Base-by-base conservation (phyloP, 1,140 invertebrate species). In the Musca vetustissima region DNA sequence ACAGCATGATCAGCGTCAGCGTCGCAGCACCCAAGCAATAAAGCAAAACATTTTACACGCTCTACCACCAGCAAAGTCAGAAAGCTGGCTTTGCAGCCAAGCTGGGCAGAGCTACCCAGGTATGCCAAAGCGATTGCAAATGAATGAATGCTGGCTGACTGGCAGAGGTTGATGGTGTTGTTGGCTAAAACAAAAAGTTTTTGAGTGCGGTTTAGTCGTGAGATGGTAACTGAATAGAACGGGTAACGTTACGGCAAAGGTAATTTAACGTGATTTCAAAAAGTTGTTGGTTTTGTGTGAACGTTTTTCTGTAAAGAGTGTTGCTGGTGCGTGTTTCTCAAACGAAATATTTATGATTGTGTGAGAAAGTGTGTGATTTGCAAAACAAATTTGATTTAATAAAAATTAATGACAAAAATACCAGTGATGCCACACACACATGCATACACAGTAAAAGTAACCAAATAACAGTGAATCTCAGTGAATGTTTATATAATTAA, bases 151-250 rank as follows among this genome's bases (percentile, higher is more conserved):
- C 49, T 43, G 36, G 8, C 49, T 43, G 36, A 43, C 13, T n/a
- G n/a, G 36, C 13, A 8, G 7, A 43, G 11, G 36, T 43, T 43
- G 36, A 43, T 43, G 36, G 36, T 43, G 36, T 43, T 69, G 68
- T 43, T 69, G 68, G 69, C 69, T 66, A 59, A 70, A 70, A 66
- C 50, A 49, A 49, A 65, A 65, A 19, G n/a, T n/a, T 65, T 65
- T 61, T 65, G 25, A 48, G 47, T 28, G n/a, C 19, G 43, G 36
- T 43, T 25, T 53, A 71, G 70, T 71, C 70, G 66, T 52, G 64
- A 71, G 70, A 52, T 55, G 70, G 66, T 71, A 71, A 71, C 67
- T 52, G 68, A 71, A 66, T 67, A 48, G 69, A 55, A 24, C 59
- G 69, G 69, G 65, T 49, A 49, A 50, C 55, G 55, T 55, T 70